Conservation (phyloP, 1,140 invertebrate genomes). For the Argopecten irradians region DNA sequence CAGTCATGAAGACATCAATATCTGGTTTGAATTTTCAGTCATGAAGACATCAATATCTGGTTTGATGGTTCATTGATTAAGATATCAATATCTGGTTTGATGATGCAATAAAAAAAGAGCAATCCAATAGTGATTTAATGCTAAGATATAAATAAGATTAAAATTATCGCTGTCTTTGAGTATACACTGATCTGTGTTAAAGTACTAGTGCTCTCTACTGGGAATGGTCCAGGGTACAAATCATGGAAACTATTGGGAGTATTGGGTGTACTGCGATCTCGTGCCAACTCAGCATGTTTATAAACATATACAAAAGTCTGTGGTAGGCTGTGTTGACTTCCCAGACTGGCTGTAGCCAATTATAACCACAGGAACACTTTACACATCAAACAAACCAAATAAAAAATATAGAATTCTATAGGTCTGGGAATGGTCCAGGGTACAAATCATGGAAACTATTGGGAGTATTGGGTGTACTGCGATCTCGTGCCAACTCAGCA, state of each 20-base stretch:
- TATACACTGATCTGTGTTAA: not conserved
- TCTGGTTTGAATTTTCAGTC: too few relatives aligned
- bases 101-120: too few relatives aligned
- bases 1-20: too few relatives aligned
- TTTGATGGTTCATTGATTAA: too few relatives aligned
- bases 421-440: not conserved
- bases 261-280: not conserved
- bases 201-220: not conserved
- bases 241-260: not conserved
- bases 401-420: too few relatives aligned
- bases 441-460: not conserved
- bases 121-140: too few relatives aligned
- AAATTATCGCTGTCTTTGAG: too few relatives aligned
- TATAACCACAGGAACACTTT: not conserved
- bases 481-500: not conserved
- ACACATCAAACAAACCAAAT: not conserved
- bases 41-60: too few relatives aligned
- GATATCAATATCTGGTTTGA: too few relatives aligned
- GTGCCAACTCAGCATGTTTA: not conserved
- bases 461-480: not conserved
- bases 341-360: not conserved
- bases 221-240: not conserved
- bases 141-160: too few relatives aligned
- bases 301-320: not conserved
- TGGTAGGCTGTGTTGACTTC: not conserved